Evolutionary conservation across 2,113 vertebrate species (phyloP), one percentile per base, ranked within the genome.

Genomic region (Nycticorax nycticorax): DNA sequence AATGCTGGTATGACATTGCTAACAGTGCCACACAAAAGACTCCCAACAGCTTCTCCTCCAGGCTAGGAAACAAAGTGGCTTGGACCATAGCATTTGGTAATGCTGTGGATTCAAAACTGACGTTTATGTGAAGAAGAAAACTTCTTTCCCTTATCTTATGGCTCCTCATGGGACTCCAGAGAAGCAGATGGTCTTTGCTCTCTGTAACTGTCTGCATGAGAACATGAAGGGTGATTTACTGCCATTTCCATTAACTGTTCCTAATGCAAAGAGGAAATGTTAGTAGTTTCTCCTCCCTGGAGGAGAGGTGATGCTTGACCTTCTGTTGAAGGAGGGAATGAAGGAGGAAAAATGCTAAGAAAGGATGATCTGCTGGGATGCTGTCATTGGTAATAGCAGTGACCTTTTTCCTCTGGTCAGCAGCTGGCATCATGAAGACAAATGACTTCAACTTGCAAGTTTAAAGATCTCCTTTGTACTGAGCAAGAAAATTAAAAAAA

Each of bases 351-450:
- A 96, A 91, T 76, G 89, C 45, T 73, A 72, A 59, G 69, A 92
- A 73, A 91, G 66, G 77, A 45, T 85, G 81, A 45, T 93, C 86
- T 94, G 59, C 94, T 89, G 85, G 87, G 81, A 56, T 69, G 26
- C 83, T 94, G 91, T 87, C 91, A 79, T 1, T 88, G 77, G 57
- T 84, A 93, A 75, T 64, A 95, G 66, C 69, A 73, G 71, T 91
- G 94, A 95, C 96, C 95, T 96, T 95, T 95, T 97, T 80, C 83
- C 89, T 37, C 73, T 92, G 95, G 91, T 95, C 96, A 93, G 89
- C 80, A 93, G 76, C 84, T 82, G 92, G 77, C 91, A 93, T 89
- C 81, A 67, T 87, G 79, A 89, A 97, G 92, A 97, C 59, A 91
- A 96, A 97, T 96, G 30, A 63, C 91, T 96, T 73, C 63, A 69